Conservation (phyloP, 2,888 invertebrate species). For the Volucella inflata region DNA sequence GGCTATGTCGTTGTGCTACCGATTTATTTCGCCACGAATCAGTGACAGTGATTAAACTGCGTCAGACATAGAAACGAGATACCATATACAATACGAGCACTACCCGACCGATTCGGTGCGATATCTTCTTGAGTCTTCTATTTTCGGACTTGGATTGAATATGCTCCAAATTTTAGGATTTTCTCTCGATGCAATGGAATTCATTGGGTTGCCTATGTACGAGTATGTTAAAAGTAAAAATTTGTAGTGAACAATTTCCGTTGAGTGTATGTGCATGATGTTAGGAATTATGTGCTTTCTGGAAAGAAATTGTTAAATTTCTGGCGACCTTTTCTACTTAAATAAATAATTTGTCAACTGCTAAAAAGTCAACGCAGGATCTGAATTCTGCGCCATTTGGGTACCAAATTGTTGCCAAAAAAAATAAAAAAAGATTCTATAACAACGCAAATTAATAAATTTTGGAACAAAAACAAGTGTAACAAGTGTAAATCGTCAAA, state of each 20-base stretch:
- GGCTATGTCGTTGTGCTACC: slow-evolving; percentile 27
- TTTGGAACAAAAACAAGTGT: too few species aligned
- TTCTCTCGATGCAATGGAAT: slow-evolving; percentile 14
- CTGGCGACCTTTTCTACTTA: too few species aligned
- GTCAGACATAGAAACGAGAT: slow-evolving; percentile 46
- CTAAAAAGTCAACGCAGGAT: too few species aligned
- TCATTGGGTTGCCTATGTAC: neutral
- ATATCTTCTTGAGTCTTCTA: slow-evolving; percentile 28
- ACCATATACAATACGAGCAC: slow-evolving; percentile 26
- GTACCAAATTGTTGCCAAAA: too few species aligned
- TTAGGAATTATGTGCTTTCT: too few species aligned
- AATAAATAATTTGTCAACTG: too few species aligned
- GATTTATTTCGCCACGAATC: slow-evolving; percentile 67
- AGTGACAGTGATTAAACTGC: slow-evolving; percentile 65
- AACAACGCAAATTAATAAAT: too few species aligned
- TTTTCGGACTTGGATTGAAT: slow-evolving; percentile 48
- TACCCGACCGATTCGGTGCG: slow-evolving; percentile 4
- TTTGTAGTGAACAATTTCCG: neutral
- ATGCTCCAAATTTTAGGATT: slow-evolving; percentile 50
- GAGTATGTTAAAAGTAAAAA: neutral
- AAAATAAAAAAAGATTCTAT: too few species aligned
- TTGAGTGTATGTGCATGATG: too few species aligned
- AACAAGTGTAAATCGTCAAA: too few species aligned
- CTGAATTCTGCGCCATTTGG: too few species aligned
- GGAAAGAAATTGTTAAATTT: too few species aligned